Evolutionary conservation across 2,113 vertebrate species (phyloP).

Genomic region (Prinia subflava): DNA sequence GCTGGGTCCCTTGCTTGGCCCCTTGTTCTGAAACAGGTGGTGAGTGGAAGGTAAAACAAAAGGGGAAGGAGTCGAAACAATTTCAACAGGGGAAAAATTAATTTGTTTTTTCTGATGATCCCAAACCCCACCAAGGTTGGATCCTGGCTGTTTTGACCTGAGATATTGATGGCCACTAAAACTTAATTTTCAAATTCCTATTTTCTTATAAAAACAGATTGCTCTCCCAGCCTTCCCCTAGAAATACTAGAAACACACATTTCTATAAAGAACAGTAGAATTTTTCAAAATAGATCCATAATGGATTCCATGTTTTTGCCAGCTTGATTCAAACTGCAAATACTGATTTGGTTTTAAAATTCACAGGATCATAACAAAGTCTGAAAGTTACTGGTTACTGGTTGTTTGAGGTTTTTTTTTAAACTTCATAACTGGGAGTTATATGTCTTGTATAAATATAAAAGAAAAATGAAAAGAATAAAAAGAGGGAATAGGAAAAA

Average conservation of each 20-base stretch:
- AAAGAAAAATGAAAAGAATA: neutral
- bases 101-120: neutral
- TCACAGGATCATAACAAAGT: neutral
- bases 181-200: neutral
- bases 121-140: accelerated
- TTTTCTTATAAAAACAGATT: neutral
- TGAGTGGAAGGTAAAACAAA: neutral
- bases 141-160: neutral
- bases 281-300: neutral
- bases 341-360: neutral
- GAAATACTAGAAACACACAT: neutral
- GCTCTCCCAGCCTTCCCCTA: neutral
- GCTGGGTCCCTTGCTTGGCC: accelerated
- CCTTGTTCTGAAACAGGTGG: neutral
- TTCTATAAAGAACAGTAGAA: neutral
- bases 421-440: neutral
- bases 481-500: neutral
- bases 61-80: neutral
- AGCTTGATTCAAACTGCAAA: neutral
- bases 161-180: neutral
- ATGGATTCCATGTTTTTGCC: neutral
- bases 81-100: neutral
- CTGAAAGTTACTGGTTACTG: neutral
- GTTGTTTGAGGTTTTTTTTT: neutral
- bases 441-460: neutral